phyloP scores from a whole-genome alignment of 1,140 invertebrate species.

The Plutomurus gul region DNA sequence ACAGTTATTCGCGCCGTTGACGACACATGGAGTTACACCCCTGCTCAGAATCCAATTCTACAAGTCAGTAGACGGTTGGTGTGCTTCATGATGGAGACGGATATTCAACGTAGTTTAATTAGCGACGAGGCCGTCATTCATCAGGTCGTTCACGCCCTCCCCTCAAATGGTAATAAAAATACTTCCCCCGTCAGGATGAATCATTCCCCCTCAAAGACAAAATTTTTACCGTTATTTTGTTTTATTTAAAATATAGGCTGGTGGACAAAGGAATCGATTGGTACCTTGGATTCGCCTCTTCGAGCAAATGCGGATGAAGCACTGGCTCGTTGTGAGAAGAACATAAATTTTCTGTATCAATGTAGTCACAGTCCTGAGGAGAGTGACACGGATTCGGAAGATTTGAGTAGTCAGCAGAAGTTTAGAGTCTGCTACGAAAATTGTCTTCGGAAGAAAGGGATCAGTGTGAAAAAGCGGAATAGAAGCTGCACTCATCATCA shows the following conservation, averaged over 20 bases:
- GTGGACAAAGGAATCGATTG: not conserved
- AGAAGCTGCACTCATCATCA: no score
- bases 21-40: not conserved
- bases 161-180: not conserved
- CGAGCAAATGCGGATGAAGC: not conserved
- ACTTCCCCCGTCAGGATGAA: no score
- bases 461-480: not conserved
- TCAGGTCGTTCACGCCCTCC: not conserved
- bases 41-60: not conserved
- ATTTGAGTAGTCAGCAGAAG: not conserved
- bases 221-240: not conserved
- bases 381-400: not conserved
- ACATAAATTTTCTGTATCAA: not conserved
- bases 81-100: not conserved
- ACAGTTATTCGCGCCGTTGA: not conserved
- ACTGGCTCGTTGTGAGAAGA: no score
- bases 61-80: not conserved
- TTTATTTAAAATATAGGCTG: not conserved
- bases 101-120: not conserved
- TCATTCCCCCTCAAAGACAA: not conserved
- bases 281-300: not conserved
- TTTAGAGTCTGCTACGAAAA: constrained; percentile 10
- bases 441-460: not conserved
- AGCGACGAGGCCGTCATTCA: not conserved
- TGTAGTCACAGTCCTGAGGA: not conserved